These are phyloP conservation scores for Bettongia penicillata DNA, from an alignment of 2,113 vertebrate species.

Conservation along the genomic window DNA sequence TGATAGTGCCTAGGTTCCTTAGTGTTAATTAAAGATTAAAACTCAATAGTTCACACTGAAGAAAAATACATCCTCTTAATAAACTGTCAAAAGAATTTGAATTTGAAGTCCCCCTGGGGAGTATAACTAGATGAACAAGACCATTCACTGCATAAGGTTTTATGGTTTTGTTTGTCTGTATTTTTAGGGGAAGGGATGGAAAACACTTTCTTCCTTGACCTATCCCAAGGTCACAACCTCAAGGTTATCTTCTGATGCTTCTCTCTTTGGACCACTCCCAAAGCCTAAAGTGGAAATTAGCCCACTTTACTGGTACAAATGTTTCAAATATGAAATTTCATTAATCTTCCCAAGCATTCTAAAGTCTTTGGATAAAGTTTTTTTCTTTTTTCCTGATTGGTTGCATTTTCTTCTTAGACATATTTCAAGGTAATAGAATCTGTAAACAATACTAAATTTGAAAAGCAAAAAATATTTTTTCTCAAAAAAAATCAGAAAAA, in stretches of 20 bases:
- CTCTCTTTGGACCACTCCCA: background rate
- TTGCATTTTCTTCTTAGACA: background rate
- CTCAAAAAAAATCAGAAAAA: background rate
- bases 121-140: too few relatives aligned
- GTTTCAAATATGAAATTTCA: background rate
- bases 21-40: too few relatives aligned
- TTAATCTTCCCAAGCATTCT: background rate
- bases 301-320: background rate
- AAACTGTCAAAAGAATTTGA: background rate
- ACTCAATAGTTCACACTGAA: too few relatives aligned
- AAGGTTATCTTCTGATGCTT: too few relatives aligned
- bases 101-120: background rate
- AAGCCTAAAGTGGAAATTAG: background rate
- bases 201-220: too few relatives aligned
- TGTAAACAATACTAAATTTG: background rate
- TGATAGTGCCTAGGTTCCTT: too few relatives aligned
- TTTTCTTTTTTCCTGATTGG: background rate
- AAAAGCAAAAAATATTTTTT: background rate
- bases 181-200: too few relatives aligned
- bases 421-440: background rate
- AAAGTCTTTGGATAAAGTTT: background rate
- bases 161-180: too few relatives aligned
- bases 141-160: too few relatives aligned
- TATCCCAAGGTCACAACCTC: too few relatives aligned
- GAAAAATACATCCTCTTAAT: background rate